Conservation (phyloP, 2,113 vertebrate species). For the Brachyistius frenatus region DNA sequence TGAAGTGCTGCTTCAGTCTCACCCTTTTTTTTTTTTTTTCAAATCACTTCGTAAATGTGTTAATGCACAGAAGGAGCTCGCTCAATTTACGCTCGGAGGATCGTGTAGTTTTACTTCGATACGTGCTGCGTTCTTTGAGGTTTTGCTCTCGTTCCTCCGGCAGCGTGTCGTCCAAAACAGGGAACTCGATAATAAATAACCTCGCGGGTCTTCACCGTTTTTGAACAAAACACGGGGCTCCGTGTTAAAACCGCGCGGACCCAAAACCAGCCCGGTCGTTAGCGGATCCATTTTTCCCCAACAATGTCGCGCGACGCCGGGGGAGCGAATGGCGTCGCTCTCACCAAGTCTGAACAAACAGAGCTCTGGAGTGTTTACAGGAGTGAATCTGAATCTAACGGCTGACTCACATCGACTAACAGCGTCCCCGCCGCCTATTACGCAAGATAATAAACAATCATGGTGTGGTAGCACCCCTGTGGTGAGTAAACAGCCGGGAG, state of each 20-base stretch:
- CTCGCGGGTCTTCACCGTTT: too few species aligned
- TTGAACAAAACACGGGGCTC: too few species aligned
- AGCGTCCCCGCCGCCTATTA: constrained; percentile 10
- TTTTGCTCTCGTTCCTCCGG: too few species aligned
- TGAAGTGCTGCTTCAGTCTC: background rate
- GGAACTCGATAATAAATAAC: too few species aligned
- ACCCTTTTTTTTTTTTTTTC: background rate
- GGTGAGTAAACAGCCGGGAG: constrained; percentile 29
- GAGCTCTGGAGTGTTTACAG: background rate
- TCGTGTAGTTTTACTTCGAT: too few species aligned
- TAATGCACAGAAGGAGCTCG: background rate
- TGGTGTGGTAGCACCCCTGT: constrained; percentile 35
- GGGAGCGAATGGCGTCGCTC: background rate
- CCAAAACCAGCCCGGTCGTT: too few species aligned
- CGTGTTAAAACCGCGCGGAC: too few species aligned
- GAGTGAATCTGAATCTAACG: constrained; percentile 16
- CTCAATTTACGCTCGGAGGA: too few species aligned
- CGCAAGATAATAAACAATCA: constrained; percentile 38
- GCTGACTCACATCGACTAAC: constrained; percentile 13
- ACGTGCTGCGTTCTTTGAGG: too few species aligned
- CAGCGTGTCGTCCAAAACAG: too few species aligned
- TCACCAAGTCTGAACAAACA: background rate
- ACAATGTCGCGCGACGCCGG: too few species aligned
- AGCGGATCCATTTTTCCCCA: too few species aligned
- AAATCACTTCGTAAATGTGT: background rate